These are phyloP conservation scores for Dicyrtoma fusca DNA, from an alignment of 2,888 invertebrate species.

Conservation along the genomic window DNA sequence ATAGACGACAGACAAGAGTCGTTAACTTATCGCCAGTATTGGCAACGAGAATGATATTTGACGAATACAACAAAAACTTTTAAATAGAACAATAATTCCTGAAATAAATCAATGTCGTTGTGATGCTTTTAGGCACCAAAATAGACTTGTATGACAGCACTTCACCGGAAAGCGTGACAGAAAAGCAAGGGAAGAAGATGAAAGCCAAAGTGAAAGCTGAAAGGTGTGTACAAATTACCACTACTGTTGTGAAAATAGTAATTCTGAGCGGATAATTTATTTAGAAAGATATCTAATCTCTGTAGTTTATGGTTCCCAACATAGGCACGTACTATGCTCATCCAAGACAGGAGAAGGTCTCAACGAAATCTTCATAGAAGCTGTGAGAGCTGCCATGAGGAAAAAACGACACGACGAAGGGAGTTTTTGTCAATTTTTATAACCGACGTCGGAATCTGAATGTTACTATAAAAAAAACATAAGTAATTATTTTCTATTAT, in stretches of 20 bases:
- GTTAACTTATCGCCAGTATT: too few relatives aligned
- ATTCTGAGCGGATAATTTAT: too few relatives aligned
- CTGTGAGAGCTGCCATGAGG: constrained; percentile 33
- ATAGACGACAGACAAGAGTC: too few relatives aligned
- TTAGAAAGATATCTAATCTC: too few relatives aligned
- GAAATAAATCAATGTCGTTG: too few relatives aligned
- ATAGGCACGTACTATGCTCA: constrained; percentile 12
- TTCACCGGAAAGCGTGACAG: constrained; percentile 5
- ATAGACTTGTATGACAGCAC: constrained; percentile 69
- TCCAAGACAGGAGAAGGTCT: constrained; percentile 13
- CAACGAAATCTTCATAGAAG: constrained; percentile 40
- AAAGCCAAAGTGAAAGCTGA: constrained; percentile 24
- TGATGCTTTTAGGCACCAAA: constrained; percentile 69
- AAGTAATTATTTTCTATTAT: too few relatives aligned
- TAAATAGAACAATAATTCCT: too few relatives aligned
- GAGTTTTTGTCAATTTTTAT: background rate
- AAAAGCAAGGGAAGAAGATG: constrained; percentile 21
- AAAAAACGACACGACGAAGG: background rate
- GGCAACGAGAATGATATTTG: too few relatives aligned
- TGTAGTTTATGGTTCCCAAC: too few relatives aligned
- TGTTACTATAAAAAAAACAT: background rate
- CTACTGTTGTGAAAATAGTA: too few relatives aligned
- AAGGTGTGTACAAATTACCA: too few relatives aligned
- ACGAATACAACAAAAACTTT: too few relatives aligned
- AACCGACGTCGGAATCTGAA: background rate